These are phyloP conservation scores for Neosilurus mollespiculum DNA, from an alignment of 2,797 vertebrate genomes.

Conservation along the genomic window DNA sequence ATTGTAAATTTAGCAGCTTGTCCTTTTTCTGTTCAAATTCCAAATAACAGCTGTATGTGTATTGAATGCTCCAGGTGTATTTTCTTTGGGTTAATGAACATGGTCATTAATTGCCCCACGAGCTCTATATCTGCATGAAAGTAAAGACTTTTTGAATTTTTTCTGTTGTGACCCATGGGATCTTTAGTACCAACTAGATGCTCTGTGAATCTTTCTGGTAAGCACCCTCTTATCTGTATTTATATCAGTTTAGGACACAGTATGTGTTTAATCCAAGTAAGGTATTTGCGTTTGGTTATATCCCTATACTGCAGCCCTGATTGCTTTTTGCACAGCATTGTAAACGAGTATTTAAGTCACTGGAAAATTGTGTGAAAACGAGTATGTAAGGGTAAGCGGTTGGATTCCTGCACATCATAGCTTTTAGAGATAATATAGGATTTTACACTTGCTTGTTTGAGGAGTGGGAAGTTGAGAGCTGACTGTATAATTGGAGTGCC, in stretches of 20 bases:
- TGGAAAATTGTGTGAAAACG: conserved; percentile 4
- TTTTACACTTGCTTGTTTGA: conserved; percentile 7
- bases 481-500: conserved; percentile 16
- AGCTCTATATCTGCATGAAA: neutral
- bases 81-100: neutral
- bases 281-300: neutral
- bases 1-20: no score
- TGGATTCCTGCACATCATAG: conserved; percentile 2
- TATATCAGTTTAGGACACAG: conserved; percentile 1
- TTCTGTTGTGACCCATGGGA: neutral
- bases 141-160: neutral
- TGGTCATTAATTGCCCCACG: neutral
- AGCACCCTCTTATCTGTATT: neutral
- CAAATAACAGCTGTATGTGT: no score
- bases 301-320: neutral
- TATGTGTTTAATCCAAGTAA: neutral
- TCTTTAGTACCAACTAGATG: neutral
- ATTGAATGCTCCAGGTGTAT: no score
- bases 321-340: neutral
- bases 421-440: neutral
- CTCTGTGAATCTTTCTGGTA: neutral
- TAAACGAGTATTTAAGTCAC: conserved; percentile 13
- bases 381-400: neutral
- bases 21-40: neutral
- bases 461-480: conserved; percentile 5